Conservation (phyloP, 2,113 vertebrate genomes). For the Myrmecophaga tridactyla region DNA sequence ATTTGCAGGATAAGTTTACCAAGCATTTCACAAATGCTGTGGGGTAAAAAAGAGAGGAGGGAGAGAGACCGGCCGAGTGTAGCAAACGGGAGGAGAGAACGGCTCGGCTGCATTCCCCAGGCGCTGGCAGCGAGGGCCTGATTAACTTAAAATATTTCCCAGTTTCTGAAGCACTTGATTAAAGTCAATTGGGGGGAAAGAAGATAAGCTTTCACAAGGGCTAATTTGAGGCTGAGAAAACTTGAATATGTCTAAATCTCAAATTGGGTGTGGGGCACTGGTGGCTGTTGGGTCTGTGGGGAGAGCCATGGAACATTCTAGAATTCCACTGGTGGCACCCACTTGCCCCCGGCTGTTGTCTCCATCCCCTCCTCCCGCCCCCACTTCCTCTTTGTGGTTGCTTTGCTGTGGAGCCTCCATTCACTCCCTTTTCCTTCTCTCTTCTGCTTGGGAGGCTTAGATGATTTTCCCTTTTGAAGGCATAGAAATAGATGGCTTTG, state of each 20-base stretch:
- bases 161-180: slow-evolving; percentile 83
- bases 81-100: neutral
- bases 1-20: neutral
- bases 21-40: neutral
- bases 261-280: slow-evolving; percentile 58
- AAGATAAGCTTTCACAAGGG: slow-evolving; percentile 81
- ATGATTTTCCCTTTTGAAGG: slow-evolving; percentile 59
- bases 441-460: slow-evolving; percentile 23
- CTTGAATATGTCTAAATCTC: slow-evolving; percentile 75
- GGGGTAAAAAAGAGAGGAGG: neutral
- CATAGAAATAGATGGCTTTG: slow-evolving; percentile 47
- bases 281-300: slow-evolving; percentile 32
- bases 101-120: slow-evolving; percentile 1
- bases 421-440: neutral
- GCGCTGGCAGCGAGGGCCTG: slow-evolving; percentile 70
- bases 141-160: slow-evolving; percentile 81
- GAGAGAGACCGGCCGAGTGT: neutral
- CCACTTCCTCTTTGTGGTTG: neutral
- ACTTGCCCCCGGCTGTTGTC: neutral
- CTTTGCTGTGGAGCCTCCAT: neutral
- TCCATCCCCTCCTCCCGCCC: neutral
- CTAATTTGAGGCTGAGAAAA: slow-evolving; percentile 82
- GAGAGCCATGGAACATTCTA: neutral
- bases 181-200: slow-evolving; percentile 81
- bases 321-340: neutral